Base-by-base conservation (phyloP, 2,797 vertebrate species). In the Gastrophryne carolinensis region DNA sequence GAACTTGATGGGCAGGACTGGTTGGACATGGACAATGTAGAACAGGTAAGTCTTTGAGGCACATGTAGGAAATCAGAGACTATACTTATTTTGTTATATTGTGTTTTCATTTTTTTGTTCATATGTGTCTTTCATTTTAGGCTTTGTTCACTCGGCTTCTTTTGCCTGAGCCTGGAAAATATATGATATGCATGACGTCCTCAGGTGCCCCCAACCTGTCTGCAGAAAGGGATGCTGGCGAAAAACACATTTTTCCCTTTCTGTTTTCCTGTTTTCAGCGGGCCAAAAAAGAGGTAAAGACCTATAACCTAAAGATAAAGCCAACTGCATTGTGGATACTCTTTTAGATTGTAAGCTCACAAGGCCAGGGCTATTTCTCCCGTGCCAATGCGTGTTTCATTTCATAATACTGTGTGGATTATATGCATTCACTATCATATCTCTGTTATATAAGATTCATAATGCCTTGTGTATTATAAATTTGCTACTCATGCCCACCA, bases 1-100 rank as follows among this genome's bases (percentile, higher is more conserved):
- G 96, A 98, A 77, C 88, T 98, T 72, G 95, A 98, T 29, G 98
- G 95, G 49, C 98, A 99, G 88, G 97, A 99, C 89, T 98, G 96
- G 96, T 90, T 99, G 70, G 96, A 99, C 86, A 98, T 98, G 97
- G 91, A 95, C 82, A 99, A 96, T 1, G 89, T 99, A 12, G 97
- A 98, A 79, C 96, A 98, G 95, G 97, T 99, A 81, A 41, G 10
- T 0, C 19, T 3, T 5, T 1, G 26, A 19, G n/a, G 30, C 21
- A 15, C 6, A 8, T 19, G 7, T 3, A 9, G 27, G n/a, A n/a
- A n/a, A n/a, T n/a, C n/a, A n/a, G n/a, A n/a, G n/a, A n/a, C n/a
- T n/a, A n/a, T n/a, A n/a, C n/a, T n/a, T n/a, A n/a, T n/a, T n/a
- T n/a, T n/a, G n/a, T n/a, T n/a, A n/a, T n/a, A n/a, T n/a, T n/a